phyloP scores from a whole-genome alignment of 2,797 vertebrate genomes.

The Emys orbicularis region DNA sequence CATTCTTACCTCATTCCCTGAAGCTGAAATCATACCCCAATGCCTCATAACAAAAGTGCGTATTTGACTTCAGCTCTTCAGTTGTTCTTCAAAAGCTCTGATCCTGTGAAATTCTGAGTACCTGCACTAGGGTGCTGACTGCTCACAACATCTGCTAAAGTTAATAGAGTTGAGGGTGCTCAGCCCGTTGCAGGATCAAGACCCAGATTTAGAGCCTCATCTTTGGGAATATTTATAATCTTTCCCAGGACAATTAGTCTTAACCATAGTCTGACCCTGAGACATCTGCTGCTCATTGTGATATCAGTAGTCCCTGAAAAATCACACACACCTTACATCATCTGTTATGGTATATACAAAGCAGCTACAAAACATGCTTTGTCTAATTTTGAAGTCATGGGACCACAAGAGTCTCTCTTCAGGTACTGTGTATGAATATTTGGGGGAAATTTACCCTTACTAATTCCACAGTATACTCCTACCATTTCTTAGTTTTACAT shows the following conservation, averaged over 20 bases:
- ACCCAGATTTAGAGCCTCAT: neutral
- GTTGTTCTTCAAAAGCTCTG: neutral
- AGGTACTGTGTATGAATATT: neutral
- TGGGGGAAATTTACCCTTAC: neutral
- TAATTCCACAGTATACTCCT: neutral
- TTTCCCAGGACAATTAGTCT: neutral
- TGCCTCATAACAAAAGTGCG: constrained; percentile 2
- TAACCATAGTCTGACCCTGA: neutral
- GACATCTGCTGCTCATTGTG: neutral
- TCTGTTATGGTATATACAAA: neutral
- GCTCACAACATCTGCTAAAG: neutral
- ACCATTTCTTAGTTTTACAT: neutral
- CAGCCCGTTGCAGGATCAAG: neutral
- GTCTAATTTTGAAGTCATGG: neutral
- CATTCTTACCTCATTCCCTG: neutral
- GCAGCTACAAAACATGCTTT: neutral
- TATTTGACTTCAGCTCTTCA: neutral
- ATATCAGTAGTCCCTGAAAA: constrained; percentile 19
- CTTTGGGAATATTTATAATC: neutral
- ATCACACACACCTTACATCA: neutral
- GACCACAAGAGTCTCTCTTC: neutral
- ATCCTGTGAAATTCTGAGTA: neutral
- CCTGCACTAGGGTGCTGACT: neutral
- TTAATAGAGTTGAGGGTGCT: neutral
- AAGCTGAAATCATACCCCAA: neutral